Evolutionary conservation across 2,797 vertebrate species (phyloP).

Genomic region (Pseudochromis fuscus): DNA sequence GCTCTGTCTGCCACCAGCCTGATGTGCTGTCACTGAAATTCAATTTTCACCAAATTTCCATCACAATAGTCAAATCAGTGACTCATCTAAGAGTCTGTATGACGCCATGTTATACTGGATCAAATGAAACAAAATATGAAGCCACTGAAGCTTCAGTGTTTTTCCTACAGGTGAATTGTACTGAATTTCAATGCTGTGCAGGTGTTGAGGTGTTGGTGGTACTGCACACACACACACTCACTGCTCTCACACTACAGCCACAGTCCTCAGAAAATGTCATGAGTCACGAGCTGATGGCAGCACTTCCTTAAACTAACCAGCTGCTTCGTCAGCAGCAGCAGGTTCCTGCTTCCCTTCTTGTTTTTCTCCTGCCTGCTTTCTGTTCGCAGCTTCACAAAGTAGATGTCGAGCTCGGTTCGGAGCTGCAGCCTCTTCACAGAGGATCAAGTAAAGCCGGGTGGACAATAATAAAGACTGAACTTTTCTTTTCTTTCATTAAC

Average conservation of each 20-base stretch:
- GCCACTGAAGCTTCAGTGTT: background rate
- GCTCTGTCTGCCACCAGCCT: background rate
- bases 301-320: constrained; percentile 67
- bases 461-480: background rate
- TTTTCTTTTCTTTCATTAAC: too few species aligned
- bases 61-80: background rate
- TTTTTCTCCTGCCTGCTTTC: constrained; percentile 21
- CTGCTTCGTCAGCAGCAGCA: constrained; percentile 64
- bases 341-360: constrained; percentile 49
- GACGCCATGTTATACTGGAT: background rate
- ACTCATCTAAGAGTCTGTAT: background rate
- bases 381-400: background rate
- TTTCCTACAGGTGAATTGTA: background rate
- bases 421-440: background rate
- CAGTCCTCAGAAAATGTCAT: constrained; percentile 54
- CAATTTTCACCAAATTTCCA: background rate
- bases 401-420: constrained; percentile 15
- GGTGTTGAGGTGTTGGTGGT: background rate
- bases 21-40: background rate
- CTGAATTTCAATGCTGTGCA: background rate
- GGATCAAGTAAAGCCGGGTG: background rate
- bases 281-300: constrained; percentile 62
- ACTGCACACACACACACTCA: background rate
- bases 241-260: constrained; percentile 12
- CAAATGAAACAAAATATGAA: too few species aligned